These are phyloP conservation scores for Ceuthmochares aereus DNA, from an alignment of 2,113 vertebrate genomes.

Conservation along the genomic window DNA sequence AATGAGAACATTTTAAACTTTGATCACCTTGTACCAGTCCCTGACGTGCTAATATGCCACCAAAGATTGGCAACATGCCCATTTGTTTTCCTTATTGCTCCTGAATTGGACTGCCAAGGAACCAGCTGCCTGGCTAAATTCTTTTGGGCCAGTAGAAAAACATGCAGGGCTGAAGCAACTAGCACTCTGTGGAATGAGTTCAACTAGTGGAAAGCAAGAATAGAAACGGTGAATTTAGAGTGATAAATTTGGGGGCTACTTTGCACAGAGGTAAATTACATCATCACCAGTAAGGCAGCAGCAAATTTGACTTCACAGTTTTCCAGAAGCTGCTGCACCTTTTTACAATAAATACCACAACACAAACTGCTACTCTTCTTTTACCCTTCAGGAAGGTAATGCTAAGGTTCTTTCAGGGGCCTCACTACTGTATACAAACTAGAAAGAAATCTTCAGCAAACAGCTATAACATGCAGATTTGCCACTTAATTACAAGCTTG, in stretches of 20 bases:
- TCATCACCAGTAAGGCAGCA: neutral
- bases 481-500: constrained; percentile 24
- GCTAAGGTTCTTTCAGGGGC: neutral
- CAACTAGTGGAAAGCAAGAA: neutral
- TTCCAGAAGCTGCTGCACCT: neutral
- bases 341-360: neutral
- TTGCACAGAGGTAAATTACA: neutral
- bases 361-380: neutral
- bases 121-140: neutral
- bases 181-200: neutral
- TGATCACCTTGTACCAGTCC: neutral
- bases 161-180: neutral
- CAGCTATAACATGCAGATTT: neutral
- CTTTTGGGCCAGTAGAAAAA: neutral
- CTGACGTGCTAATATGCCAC: neutral
- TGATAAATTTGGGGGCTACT: neutral
- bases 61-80: neutral
- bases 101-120: neutral
- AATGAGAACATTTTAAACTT: neutral
- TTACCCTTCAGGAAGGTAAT: neutral
- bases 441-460: neutral
- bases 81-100: neutral
- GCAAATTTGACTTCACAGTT: neutral
- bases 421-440: neutral
- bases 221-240: neutral